phyloP scores from a whole-genome alignment of 2,113 vertebrate species.

The Ptyas mucosa region DNA sequence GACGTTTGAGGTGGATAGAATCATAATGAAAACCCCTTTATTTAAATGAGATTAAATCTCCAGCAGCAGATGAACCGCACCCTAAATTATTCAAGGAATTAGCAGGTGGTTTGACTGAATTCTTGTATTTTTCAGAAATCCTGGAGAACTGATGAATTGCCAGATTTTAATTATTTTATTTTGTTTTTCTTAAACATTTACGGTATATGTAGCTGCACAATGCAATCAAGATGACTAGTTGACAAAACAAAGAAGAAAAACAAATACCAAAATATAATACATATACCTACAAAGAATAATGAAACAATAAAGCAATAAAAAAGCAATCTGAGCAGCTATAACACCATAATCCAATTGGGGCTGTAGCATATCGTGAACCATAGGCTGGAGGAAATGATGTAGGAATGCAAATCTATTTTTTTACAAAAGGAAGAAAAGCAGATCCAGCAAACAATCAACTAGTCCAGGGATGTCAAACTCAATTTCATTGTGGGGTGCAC shows the following conservation, averaged over 20 bases:
- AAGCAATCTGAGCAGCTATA: not conserved
- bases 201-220: not conserved
- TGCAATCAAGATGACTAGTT: not conserved
- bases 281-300: not conserved
- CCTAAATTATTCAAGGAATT: not conserved
- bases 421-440: not conserved
- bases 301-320: not conserved
- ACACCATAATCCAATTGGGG: not conserved
- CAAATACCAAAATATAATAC: not conserved
- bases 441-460: not conserved
- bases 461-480: not conserved
- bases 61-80: not conserved
- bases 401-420: not conserved
- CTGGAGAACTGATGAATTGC: not conserved
- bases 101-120: not conserved
- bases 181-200: not conserved
- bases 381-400: not conserved
- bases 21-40: not conserved
- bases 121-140: not conserved
- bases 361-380: not conserved
- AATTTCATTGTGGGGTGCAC: too few species aligned
- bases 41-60: not conserved
- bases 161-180: not conserved
- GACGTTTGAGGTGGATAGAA: not conserved
- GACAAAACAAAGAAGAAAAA: not conserved